Percentiles rank a stretch among this genome's conserved stretches.
These are phyloP conservation scores for Phalera bucephala DNA, from an alignment of 2,888 invertebrate genomes.

Conservation along the genomic window DNA sequence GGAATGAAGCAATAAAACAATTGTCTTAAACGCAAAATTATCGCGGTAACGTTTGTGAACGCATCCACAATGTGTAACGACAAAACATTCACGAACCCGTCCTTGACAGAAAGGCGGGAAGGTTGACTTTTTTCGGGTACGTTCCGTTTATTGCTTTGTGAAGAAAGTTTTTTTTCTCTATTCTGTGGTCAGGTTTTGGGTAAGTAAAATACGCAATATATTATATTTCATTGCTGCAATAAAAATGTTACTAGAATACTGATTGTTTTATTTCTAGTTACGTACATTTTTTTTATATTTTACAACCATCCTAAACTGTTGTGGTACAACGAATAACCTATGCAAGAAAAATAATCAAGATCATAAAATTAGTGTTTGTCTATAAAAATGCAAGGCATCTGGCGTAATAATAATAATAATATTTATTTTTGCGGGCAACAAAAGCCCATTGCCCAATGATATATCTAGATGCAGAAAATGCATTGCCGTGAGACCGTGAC, in stretches of 20 bases:
- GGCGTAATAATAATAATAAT: no score
- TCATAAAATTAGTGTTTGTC: no score
- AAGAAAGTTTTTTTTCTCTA: conserved; percentile 34
- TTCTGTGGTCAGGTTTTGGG: conserved; percentile 27
- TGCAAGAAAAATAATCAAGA: no score
- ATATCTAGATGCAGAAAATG: no score
- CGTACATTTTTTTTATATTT: neutral
- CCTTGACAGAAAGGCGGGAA: conserved; percentile 29
- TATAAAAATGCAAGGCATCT: no score
- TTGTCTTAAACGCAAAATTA: conserved; percentile 41
- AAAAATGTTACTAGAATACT: conserved; percentile 6
- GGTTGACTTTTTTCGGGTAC: conserved; percentile 10
- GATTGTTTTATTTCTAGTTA: conserved; percentile 1
- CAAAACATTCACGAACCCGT: conserved; percentile 43
- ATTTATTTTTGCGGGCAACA: no score
- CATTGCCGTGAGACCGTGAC: no score
- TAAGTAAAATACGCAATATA: conserved; percentile 29
- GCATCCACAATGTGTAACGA: conserved; percentile 35
- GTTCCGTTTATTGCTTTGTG: conserved; percentile 11
- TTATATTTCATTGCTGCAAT: conserved; percentile 19
- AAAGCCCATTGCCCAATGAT: no score
- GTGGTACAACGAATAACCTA: no score
- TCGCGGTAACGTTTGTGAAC: conserved; percentile 29
- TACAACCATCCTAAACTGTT: neutral
- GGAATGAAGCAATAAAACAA: conserved; percentile 49